A percentile compares a stretch with the other conserved stretches of the same genome.
phyloP scores from a whole-genome alignment of 2,113 vertebrate species.

The Chionomys nivalis region DNA sequence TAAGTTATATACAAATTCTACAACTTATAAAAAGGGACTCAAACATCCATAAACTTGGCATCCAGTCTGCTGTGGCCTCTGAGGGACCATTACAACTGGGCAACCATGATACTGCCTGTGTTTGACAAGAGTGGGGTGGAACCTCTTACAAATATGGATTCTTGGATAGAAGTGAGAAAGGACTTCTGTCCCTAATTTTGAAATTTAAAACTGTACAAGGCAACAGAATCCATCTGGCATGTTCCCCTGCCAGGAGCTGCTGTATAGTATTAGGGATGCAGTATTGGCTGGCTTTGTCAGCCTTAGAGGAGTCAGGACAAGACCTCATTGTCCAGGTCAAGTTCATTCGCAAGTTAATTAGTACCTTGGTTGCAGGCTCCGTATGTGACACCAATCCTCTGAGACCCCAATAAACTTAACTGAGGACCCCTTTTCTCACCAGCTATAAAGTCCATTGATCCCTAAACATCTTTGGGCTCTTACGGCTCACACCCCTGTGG shows the following conservation, averaged over 20 bases:
- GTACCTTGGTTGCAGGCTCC: constrained; percentile 13
- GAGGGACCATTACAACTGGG: not conserved
- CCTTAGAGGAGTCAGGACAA: not conserved
- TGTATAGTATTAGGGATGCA: not conserved
- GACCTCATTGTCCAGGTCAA: constrained; percentile 35
- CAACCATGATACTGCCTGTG: not conserved
- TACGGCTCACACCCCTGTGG: not conserved
- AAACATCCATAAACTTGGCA: not conserved
- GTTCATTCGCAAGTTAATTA: constrained; percentile 61
- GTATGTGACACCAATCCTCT: not conserved
- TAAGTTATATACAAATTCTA: not conserved
- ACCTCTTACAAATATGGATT: not conserved
- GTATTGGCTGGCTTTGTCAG: not conserved
- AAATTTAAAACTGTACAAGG: constrained; percentile 4
- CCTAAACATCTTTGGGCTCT: not conserved
- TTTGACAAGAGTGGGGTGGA: not conserved
- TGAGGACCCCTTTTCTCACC: not conserved
- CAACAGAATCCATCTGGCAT: not conserved
- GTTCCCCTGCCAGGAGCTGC: not conserved
- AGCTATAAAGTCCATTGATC: not conserved
- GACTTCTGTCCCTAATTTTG: not conserved
- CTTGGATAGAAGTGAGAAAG: not conserved
- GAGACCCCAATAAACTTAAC: not conserved
- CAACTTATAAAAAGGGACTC: not conserved
- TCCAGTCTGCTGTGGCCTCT: not conserved